A percentile compares a stretch with the other conserved stretches of the same genome.
These are phyloP conservation scores for Phyllotreta striolata DNA, from an alignment of 2,888 invertebrate species.

Conservation along the genomic window DNA sequence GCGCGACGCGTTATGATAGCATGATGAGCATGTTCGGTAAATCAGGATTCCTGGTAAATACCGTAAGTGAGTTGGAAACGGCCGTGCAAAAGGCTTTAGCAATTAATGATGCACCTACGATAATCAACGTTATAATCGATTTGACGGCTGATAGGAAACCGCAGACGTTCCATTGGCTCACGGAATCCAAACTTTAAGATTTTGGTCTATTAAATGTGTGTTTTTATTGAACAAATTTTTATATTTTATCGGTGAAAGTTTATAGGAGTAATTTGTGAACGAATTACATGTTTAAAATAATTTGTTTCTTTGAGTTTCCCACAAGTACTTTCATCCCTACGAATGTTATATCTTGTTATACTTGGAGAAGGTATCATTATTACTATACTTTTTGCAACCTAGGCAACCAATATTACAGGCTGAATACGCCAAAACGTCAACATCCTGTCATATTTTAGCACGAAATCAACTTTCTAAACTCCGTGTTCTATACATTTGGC, in stretches of 20 bases:
- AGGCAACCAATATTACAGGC: too few relatives aligned
- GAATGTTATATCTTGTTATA: too few relatives aligned
- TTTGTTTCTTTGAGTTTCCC: too few relatives aligned
- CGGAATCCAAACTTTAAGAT: slow-evolving; percentile 85
- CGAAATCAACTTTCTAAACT: too few relatives aligned
- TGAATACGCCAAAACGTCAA: too few relatives aligned
- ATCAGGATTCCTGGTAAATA: slow-evolving; percentile 80
- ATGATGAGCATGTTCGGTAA: slow-evolving; percentile 89
- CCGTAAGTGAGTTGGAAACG: slow-evolving; percentile 76
- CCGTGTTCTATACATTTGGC: too few relatives aligned
- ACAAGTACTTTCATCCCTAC: too few relatives aligned
- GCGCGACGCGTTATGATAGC: slow-evolving; percentile 86
- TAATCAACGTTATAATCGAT: slow-evolving; percentile 91
- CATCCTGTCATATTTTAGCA: too few relatives aligned
- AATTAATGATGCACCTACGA: slow-evolving; percentile 77
- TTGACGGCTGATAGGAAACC: slow-evolving; percentile 89
- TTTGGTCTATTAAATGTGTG: neutral
- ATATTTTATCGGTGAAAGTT: slow-evolving; percentile 10
- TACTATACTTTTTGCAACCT: too few relatives aligned
- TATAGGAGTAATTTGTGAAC: too few relatives aligned
- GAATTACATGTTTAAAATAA: too few relatives aligned
- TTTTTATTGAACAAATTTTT: neutral
- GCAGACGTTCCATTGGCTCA: slow-evolving; percentile 91
- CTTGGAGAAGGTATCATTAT: too few relatives aligned
- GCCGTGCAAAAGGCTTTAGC: slow-evolving; percentile 75